A percentile compares a stretch with the other conserved stretches of the same genome.
These are phyloP conservation scores for Eumacrocentrus americanus DNA, from an alignment of 2,888 invertebrate species.

Conservation along the genomic window DNA sequence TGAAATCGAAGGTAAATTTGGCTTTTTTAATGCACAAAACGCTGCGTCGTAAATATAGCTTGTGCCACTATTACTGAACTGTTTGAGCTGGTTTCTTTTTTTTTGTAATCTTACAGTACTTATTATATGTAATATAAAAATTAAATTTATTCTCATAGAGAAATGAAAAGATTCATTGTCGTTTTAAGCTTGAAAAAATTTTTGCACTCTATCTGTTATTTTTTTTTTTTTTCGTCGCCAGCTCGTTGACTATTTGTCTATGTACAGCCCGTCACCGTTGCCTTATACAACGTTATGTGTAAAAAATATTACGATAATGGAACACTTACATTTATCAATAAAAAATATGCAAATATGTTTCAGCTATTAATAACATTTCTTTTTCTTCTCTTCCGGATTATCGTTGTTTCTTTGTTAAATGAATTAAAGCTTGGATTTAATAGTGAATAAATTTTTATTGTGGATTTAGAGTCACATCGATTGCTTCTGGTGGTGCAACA, in stretches of 20 bases:
- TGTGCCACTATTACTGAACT: no score
- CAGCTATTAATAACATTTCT: not conserved
- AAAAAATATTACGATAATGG: not conserved
- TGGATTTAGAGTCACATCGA: slow-evolving; percentile 43
- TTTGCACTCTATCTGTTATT: not conserved
- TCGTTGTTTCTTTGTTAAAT: not conserved
- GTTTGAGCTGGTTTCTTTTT: not conserved
- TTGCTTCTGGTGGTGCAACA: slow-evolving; percentile 39
- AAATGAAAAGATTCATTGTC: slow-evolving; percentile 1
- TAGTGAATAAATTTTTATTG: slow-evolving; percentile 35
- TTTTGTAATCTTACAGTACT: slow-evolving; percentile 15
- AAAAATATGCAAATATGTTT: not conserved
- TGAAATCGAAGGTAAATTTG: not conserved
- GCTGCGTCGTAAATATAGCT: no score
- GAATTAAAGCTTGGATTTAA: no score
- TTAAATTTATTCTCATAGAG: slow-evolving; percentile 2
- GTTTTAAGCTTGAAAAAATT: not conserved
- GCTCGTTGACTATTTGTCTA: not conserved
- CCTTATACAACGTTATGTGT: slow-evolving; percentile 17
- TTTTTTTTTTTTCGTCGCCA: slow-evolving; percentile 1
- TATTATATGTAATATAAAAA: slow-evolving; percentile 25
- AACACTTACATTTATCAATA: slow-evolving; percentile 16
- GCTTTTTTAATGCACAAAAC: no score
- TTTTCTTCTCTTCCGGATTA: not conserved
- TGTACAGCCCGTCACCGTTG: slow-evolving; percentile 26